Conservation (phyloP, 2,888 invertebrate genomes). For the Synergus laeviventris region DNA sequence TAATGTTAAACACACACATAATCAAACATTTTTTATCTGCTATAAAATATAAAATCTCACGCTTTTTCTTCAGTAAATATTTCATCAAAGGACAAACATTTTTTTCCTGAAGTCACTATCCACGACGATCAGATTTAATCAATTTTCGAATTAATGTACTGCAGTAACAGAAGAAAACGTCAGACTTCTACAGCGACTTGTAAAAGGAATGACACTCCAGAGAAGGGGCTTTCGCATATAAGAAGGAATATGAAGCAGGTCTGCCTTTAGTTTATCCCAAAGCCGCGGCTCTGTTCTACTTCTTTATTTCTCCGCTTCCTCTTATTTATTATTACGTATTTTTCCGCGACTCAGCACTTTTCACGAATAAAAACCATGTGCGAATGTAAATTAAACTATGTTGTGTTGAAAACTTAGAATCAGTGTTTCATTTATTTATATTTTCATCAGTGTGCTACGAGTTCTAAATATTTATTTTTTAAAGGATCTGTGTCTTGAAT, state of each 20-base stretch:
- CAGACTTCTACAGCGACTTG: slow-evolving; percentile 46
- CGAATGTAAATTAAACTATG: background rate
- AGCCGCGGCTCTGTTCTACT: slow-evolving; percentile 57
- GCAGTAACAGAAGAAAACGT: slow-evolving; percentile 50
- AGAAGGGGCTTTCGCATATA: slow-evolving; percentile 74
- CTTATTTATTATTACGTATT: background rate
- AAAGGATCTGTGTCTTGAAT: background rate
- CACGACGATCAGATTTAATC: background rate
- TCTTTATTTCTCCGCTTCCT: background rate
- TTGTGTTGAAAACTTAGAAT: background rate
- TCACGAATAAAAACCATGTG: background rate
- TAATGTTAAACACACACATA: too few species aligned
- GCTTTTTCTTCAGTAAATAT: too few species aligned
- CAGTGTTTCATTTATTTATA: background rate
- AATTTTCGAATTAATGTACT: background rate
- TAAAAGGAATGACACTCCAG: slow-evolving; percentile 62
- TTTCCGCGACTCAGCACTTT: background rate
- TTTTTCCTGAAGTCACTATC: too few species aligned
- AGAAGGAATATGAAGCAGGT: slow-evolving; percentile 73
- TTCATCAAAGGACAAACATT: too few species aligned
- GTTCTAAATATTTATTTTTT: background rate
- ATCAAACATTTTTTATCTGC: too few species aligned
- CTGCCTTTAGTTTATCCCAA: slow-evolving; percentile 73
- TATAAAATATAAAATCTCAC: too few species aligned
- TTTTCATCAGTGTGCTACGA: background rate